Conservation (phyloP, 2,113 vertebrate species). For the Thymallus thymallus region DNA sequence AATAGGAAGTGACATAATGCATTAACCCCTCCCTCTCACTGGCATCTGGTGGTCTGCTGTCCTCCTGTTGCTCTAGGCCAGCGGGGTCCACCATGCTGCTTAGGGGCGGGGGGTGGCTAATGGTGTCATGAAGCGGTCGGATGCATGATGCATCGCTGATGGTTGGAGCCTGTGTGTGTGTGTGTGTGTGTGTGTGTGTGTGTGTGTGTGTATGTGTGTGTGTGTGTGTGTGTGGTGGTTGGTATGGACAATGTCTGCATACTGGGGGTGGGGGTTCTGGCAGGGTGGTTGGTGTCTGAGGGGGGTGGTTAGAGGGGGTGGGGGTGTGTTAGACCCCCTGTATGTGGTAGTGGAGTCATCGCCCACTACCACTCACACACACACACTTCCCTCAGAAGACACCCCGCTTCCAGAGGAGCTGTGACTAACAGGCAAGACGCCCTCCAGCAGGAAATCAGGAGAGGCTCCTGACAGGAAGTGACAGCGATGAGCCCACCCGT, state of each 20-base stretch:
- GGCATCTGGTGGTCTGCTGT: slow-evolving; percentile 9
- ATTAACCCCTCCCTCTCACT: background rate
- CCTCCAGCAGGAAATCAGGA: slow-evolving; percentile 46
- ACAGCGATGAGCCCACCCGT: slow-evolving; percentile 44
- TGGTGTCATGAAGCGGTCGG: background rate
- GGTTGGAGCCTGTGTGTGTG: background rate
- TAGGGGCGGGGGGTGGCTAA: too few relatives aligned
- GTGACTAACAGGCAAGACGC: slow-evolving; percentile 44
- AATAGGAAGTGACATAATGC: slow-evolving; percentile 2
- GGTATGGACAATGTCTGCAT: too few relatives aligned
- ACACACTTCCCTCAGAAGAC: too few relatives aligned
- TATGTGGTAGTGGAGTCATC: slow-evolving; percentile 17
- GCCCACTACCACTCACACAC: too few relatives aligned
- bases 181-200: too few relatives aligned
- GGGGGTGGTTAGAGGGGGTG: background rate
- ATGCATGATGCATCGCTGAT: background rate
- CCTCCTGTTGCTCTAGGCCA: too few relatives aligned
- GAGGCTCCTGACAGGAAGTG: slow-evolving; percentile 30
- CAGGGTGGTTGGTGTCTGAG: too few relatives aligned
- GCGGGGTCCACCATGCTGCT: background rate
- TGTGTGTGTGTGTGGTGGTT: too few relatives aligned
- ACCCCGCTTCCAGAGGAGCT: slow-evolving; percentile 15
- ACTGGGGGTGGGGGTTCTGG: background rate
- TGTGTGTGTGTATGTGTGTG: too few relatives aligned
- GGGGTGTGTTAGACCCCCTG: slow-evolving; percentile 3